These are phyloP conservation scores for Mirza zaza DNA, from an alignment of 2,113 vertebrate genomes.

Conservation along the genomic window DNA sequence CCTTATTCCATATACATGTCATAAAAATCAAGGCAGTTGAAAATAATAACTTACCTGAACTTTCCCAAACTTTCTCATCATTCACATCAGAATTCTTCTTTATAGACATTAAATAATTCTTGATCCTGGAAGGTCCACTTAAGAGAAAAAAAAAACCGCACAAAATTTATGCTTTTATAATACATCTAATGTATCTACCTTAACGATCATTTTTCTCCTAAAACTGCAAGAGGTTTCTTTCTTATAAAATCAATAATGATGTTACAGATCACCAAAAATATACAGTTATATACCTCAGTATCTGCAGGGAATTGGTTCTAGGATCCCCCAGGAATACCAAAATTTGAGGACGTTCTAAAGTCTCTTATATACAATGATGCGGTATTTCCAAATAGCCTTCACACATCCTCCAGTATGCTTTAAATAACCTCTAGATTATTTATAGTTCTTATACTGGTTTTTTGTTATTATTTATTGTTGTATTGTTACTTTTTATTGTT, in stretches of 20 bases:
- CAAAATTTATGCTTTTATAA: conserved; percentile 42
- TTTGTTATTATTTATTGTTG: not conserved
- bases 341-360: not conserved
- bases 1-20: not conserved
- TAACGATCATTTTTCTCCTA: not conserved
- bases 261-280: not conserved
- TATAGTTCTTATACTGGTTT: not conserved
- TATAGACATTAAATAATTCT: conserved; percentile 21
- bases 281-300: not conserved
- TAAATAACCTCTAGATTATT: not conserved
- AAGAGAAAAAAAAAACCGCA: not conserved
- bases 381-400: not conserved
- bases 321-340: not conserved
- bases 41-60: conserved; percentile 60
- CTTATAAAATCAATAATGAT: conserved; percentile 23
- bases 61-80: conserved; percentile 35
- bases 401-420: not conserved
- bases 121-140: conserved; percentile 68
- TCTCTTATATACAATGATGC: not conserved
- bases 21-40: conserved; percentile 34
- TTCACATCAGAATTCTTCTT: conserved; percentile 27
- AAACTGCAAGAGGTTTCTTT: conserved; percentile 9
- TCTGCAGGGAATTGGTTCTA: not conserved
- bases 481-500: not conserved
- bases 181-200: not conserved